Evolutionary conservation across 2,888 invertebrate genomes (phyloP), one percentile per base, ranked within the genome.

Genomic region (Stenodema calcarata): DNA sequence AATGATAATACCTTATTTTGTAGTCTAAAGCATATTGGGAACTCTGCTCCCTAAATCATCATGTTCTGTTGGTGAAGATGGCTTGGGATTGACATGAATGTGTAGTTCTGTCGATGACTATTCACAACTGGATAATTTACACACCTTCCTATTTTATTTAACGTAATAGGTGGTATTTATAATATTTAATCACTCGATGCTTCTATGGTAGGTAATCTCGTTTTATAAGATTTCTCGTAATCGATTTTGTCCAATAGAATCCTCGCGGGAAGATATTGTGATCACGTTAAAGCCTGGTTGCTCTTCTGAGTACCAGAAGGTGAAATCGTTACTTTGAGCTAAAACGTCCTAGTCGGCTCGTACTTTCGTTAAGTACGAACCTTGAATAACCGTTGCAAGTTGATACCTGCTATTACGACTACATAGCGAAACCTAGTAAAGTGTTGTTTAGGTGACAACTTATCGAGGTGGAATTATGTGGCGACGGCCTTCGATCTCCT

Each of bases 401-500:
- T 2, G 54, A 7, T 7, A 2, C 35, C 35, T 7, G 7, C 35
- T 2, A 35, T 35, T 35, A 35, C 7, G 2, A 35, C 2, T 35
- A 35, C 35, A n/a, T 35, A 35, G 35, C 35, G 4, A 35, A 35
- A 35, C 7, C 35, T 35, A 7, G 35, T 35, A 35, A 35, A 2
- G 4, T 35, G 54, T 54, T 54, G 16, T 35, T 35, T 7, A 35
- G 70, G 70, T 70, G 16, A 70, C 14, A 14, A 27, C 14, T 0
- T 70, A 27, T 7, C 23, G 27, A 27, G 16, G 14, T 0, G 27
- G 18, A 18, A n/a, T 44, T 18, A 75, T 28, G 75, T 44, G 18
- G 83, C 12, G n/a, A 62, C 12, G n/a, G 70, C 75, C 18, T 84
- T 84, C 1, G 54, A 42, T 41, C 69, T 82, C 41, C 87, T 89